These are phyloP conservation scores for Peromyscus nudipes DNA, from an alignment of 2,797 vertebrate genomes.

Conservation along the genomic window DNA sequence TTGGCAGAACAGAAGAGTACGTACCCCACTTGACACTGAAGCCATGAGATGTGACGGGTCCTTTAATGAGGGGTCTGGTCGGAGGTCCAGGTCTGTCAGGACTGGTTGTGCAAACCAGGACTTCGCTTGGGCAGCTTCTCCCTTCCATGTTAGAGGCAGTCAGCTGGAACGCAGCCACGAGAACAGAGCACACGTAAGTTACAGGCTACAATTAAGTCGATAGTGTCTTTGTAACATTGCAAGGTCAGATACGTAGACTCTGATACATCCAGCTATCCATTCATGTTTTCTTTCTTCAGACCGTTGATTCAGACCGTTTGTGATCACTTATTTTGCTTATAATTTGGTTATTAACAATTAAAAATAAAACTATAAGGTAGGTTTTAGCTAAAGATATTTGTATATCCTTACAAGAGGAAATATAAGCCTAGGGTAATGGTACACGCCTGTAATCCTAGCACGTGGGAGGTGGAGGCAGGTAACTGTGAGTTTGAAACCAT, in stretches of 20 bases:
- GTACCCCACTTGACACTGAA: constrained; percentile 97
- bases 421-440: neutral
- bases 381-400: neutral
- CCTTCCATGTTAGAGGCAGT: constrained; percentile 96
- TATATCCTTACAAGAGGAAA: neutral
- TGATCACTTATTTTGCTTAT: neutral
- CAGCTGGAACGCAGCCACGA: constrained; percentile 90
- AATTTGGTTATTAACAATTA: constrained; percentile 14
- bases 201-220: neutral
- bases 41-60: constrained; percentile 91
- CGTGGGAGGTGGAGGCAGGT: neutral
- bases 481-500: neutral
- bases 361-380: constrained; percentile 1
- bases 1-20: neutral
- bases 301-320: neutral
- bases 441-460: neutral
- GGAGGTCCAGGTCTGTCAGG: constrained; percentile 97
- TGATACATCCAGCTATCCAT: neutral
- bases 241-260: neutral
- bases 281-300: neutral
- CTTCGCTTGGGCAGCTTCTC: constrained; percentile 96
- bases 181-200: neutral
- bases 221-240: neutral
- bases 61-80: constrained; percentile 91
- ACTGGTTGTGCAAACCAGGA: constrained; percentile 96